Evolutionary conservation across 2,888 invertebrate species (phyloP), one percentile per base, ranked within the genome.

Genomic region (Pterostichus niger): DNA sequence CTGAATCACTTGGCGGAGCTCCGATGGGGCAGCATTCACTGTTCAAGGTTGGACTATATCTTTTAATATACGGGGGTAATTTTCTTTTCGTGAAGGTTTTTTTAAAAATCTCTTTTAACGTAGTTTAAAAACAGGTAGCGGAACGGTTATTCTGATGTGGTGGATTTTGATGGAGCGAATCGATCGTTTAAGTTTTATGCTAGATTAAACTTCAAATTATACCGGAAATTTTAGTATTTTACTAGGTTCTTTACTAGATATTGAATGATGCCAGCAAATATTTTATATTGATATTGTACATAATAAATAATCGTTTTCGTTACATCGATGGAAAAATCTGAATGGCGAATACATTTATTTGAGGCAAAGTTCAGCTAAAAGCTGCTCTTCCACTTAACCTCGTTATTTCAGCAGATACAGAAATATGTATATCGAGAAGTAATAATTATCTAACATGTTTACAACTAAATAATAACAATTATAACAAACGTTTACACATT

Each of bases 1-100:
- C 75, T 82, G 75, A 75, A 82, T 82, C 82, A 82, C 82, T 82
- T 75, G 54, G 44, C 13, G 15, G 15, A 52, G 75, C 7, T 46
- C 46, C 24, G 40, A 17, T 15, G 71, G 10, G 44, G 24, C n/a
- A 54, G 13, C 52, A 10, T 76, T 76, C 59, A 52, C n/a, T 11
- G 13, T 35, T 77, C 68, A 71, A 75, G 75, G 54, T 54, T 49
- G 35, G 77, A 59, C 77, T 77, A 77, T 77, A 77, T 77, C 54
- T 56, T 77, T 77, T 77, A 77, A 77, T 77, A 77, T 77, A 77
- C 56, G 77, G 7, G 6, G 54, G 56, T 77, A 77, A 77, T 77
- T 56, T 40, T 59, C 56, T 56, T 77, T 77, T 56, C 77, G 77
- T 54, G 52, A n/a, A 52, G 75, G 33, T 75, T 75, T 75, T 75